Base-by-base conservation (phyloP, 2,797 vertebrate genomes). In the Telmatherina bonti region DNA sequence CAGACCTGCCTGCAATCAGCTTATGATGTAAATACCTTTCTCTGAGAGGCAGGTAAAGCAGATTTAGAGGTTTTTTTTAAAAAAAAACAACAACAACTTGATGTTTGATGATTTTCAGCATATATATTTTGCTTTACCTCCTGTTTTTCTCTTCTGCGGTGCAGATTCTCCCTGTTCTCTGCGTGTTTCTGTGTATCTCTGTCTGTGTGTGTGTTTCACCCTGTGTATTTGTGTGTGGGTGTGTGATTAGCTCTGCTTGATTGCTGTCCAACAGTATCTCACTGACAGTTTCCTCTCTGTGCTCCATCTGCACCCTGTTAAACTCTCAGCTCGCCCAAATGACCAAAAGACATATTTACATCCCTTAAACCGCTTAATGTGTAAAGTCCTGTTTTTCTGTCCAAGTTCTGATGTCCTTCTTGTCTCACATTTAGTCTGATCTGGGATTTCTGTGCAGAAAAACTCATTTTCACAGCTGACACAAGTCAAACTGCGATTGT, bases 221-320 rank as follows among this genome's bases (percentile, higher is more conserved):
- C 29, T 64, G 27, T 53, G 76, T 85, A 78, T 81, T 43, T 67
- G 62, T 80, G 84, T 78, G 86, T 88, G 87, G 62, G 85, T 78
- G 87, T 76, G 76, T 82, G 76, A 83, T 56, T 78, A 69, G 76
- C 72, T 79, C 53, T 70, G 65, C 79, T 76, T 79, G 62, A 76
- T 84, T 67, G 57, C 71, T 67, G 83, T 74, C 76, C 84, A 87
- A 67, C 72, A 70, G 74, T 61, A 62, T 83, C 81, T 86, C 77
- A 36, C 79, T 70, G 67, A 85, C 62, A 33, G 57, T 81, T 83
- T 83, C 79, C 75, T 88, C 72, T 77, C 74, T 7, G 18, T 30
- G 0, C 72, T 78, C 85, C 86, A 83, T 89, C 85, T 88, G 85
- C 59, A 79, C 55, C 56, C 22, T 5, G 59, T 78, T 67, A 51